phyloP scores from a whole-genome alignment of 1,140 invertebrate genomes.

The Drosophila lacertosa region DNA sequence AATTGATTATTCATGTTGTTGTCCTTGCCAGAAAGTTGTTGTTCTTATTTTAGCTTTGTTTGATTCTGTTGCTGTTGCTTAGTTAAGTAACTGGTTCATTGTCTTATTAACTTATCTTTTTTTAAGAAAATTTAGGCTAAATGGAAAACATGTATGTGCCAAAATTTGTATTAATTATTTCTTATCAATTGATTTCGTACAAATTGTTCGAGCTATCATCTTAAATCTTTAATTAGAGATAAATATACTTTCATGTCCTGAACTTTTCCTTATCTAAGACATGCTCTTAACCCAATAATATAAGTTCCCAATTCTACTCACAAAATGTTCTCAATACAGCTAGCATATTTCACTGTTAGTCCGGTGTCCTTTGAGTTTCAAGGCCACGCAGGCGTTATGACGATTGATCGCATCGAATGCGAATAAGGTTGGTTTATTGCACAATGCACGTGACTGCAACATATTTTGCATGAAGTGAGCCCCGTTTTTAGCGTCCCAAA shows the following conservation, averaged over 20 bases:
- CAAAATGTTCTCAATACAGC: too few relatives aligned
- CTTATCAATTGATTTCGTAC: too few relatives aligned
- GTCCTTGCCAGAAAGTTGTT: constrained; percentile 50
- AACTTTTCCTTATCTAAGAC: too few relatives aligned
- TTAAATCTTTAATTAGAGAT: too few relatives aligned
- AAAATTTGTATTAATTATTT: too few relatives aligned
- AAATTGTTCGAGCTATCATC: too few relatives aligned
- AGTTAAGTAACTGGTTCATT: constrained; percentile 14
- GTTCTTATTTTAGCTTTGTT: constrained; percentile 7
- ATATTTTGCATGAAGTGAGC: neutral
- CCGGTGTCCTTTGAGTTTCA: constrained; percentile 12
- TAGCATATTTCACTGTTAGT: neutral
- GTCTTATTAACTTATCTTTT: too few relatives aligned
- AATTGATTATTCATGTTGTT: constrained; percentile 80
- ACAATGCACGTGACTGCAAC: constrained; percentile 62
- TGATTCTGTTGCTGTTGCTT: constrained; percentile 17
- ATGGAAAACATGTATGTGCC: too few relatives aligned
- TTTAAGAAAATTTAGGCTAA: too few relatives aligned
- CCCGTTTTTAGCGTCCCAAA: neutral
- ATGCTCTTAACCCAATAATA: too few relatives aligned
- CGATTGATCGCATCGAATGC: constrained; percentile 59
- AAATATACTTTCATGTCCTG: too few relatives aligned
- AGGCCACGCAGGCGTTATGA: constrained; percentile 65
- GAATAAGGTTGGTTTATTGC: constrained; percentile 71
- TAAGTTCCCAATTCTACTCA: too few relatives aligned